Percentiles rank a stretch among this genome's conserved stretches.
Conservation (phyloP, 2,888 invertebrate genomes). For the Mylabris sibirica region DNA sequence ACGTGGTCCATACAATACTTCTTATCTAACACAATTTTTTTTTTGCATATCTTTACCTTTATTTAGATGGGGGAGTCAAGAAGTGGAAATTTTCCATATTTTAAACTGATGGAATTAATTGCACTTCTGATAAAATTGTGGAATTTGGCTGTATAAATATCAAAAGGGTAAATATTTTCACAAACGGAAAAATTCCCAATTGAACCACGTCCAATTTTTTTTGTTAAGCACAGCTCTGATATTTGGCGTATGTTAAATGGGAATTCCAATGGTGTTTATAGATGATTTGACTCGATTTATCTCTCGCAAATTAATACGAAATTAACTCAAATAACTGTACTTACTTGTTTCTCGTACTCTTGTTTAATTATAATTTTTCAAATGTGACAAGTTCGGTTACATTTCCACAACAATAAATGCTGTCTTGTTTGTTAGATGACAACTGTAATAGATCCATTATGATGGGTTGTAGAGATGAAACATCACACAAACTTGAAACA, state of each 20-base stretch:
- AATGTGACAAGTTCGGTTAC: neutral
- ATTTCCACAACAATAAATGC: conserved; percentile 5
- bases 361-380: too few relatives aligned
- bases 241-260: neutral
- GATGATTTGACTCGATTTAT: neutral
- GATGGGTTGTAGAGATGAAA: neutral
- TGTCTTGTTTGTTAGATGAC: conserved; percentile 6
- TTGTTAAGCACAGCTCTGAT: too few relatives aligned
- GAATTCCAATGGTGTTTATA: neutral
- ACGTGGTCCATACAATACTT: neutral
- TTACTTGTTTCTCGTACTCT: too few relatives aligned
- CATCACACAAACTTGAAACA: conserved; percentile 7
- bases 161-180: neutral
- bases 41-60: neutral
- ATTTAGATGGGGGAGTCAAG: neutral
- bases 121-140: neutral
- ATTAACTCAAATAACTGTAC: too few relatives aligned
- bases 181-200: conserved; percentile 1
- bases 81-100: neutral
- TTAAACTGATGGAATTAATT: neutral
- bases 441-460: neutral
- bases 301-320: too few relatives aligned
- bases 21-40: neutral
- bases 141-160: neutral
- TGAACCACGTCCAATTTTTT: neutral